Conservation (phyloP, 2,113 vertebrate genomes). For the Pandion haliaetus region DNA sequence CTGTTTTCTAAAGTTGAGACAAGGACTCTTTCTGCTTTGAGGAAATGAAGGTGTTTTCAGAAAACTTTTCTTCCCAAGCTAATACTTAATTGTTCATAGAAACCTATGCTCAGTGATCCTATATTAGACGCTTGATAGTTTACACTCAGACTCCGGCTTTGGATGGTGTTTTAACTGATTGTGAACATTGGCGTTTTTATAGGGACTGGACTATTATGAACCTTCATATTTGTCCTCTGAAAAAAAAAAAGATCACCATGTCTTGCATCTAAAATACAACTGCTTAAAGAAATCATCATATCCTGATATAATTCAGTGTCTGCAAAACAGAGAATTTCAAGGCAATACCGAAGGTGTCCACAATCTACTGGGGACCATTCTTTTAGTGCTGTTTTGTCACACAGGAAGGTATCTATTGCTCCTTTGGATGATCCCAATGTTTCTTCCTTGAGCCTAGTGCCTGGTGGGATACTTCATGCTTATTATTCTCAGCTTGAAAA, state of each 20-base stretch:
- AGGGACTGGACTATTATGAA: neutral
- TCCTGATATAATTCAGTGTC: neutral
- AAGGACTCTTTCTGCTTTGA: neutral
- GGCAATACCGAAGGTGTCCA: neutral
- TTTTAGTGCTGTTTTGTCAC: neutral
- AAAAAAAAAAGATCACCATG: neutral
- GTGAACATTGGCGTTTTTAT: neutral
- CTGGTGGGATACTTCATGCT: neutral
- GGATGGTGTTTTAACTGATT: neutral
- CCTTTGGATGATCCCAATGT: neutral
- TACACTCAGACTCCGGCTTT: neutral
- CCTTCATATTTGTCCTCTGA: neutral
- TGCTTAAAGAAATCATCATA: neutral
- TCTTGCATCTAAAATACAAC: neutral
- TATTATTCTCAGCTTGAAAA: neutral
- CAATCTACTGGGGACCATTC: neutral
- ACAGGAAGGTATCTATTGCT: neutral
- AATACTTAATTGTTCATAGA: slow-evolving; percentile 23
- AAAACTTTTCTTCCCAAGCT: slow-evolving; percentile 2
- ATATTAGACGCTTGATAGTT: neutral
- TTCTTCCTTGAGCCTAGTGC: neutral
- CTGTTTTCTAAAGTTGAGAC: neutral
- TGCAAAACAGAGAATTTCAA: neutral
- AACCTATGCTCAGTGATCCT: neutral
- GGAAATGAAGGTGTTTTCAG: neutral